Evolutionary conservation across 2,797 vertebrate species (phyloP).

Genomic region (Gambelia wislizenii): DNA sequence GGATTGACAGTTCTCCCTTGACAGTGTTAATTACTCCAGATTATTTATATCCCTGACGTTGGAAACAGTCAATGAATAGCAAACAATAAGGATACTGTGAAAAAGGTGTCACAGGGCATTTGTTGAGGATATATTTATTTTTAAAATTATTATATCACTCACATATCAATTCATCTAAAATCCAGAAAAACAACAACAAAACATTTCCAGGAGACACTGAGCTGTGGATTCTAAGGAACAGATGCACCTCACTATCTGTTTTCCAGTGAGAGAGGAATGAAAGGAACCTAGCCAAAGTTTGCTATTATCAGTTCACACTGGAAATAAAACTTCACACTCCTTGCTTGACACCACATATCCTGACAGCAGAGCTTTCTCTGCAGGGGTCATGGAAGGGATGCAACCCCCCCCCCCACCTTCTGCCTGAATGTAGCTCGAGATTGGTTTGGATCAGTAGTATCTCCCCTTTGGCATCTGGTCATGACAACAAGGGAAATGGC

Average conservation of each 20-base stretch:
- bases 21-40: slow-evolving; percentile 33
- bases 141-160: neutral
- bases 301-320: neutral
- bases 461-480: slow-evolving; percentile 17
- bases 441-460: slow-evolving; percentile 24
- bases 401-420: neutral
- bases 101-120: neutral
- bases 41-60: slow-evolving; percentile 39
- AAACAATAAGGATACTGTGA: neutral
- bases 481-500: slow-evolving; percentile 18
- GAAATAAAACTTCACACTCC: neutral
- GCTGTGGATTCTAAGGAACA: neutral
- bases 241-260: neutral
- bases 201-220: neutral
- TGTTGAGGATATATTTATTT: neutral
- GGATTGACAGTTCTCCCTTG: slow-evolving; percentile 14
- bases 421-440: slow-evolving; percentile 9
- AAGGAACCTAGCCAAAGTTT: neutral
- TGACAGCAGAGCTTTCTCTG: slow-evolving; percentile 15
- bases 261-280: neutral
- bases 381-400: neutral
- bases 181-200: neutral
- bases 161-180: neutral
- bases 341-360: neutral
- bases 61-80: slow-evolving; percentile 29